Evolutionary conservation across 2,113 vertebrate species (phyloP), one percentile per base, ranked within the genome.

Genomic region (Pungitius pungitius): DNA sequence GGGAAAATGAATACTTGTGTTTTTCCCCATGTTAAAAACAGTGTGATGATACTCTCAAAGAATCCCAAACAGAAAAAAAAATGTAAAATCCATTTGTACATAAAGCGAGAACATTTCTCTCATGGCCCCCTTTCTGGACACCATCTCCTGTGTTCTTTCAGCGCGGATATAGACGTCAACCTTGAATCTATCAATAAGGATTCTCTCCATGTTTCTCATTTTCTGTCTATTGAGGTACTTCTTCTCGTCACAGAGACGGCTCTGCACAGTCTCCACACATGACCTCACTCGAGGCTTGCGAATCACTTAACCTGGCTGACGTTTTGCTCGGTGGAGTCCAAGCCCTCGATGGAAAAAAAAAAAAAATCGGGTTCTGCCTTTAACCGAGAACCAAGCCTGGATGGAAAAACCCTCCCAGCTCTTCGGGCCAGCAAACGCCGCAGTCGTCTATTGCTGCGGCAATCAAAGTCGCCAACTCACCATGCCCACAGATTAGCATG

Each of bases 401-500:
- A 77, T 80, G 87, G 88, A 89, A 85, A 89, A 70, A 67, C 56
- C 56, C 64, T 74, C 78, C 30, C 13, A 83, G 62, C 51, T 22
- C 62, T 30, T 3, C 30, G 69, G 78, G 75, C 73, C 64, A 13
- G 58, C 78, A 65, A 58, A 75, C 42, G 69, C 85, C 64, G 75
- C 60, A 73, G 62, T 65, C 81, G 86, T 87, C 68, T 82, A 66
- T 83, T 87, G n/a, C 55, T 88, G 81, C 42, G 85, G 88, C 75
- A n/a, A 78, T 77, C 55, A 65, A 84, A 86, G 79, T 80, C 87
- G 82, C 82, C 75, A 83, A 85, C 79, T 92, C 88, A 88, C 88
- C 85, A 84, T 76, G 52, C 49, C 88, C 84, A 83, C 87, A 88
- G 77, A 91, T 92, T 85, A 88, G 91, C 87, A 91, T 83, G 70